A percentile compares a stretch with the other conserved stretches of the same genome.
phyloP scores from a whole-genome alignment of 2,888 invertebrate genomes.

The Halictus quadricinctus region DNA sequence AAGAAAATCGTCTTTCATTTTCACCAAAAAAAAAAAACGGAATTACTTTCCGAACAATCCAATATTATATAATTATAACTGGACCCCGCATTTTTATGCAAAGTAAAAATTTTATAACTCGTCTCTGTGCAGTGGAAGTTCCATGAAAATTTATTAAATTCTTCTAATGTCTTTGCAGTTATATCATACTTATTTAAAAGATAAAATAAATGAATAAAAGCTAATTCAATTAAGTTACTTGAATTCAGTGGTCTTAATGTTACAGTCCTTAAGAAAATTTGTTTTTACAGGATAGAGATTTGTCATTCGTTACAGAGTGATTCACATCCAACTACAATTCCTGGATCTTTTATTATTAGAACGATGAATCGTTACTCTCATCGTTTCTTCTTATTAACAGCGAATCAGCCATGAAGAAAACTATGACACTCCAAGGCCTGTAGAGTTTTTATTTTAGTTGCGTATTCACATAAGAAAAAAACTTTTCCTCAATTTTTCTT shows the following conservation, averaged over 20 bases:
- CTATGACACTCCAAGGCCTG: background rate
- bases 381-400: background rate
- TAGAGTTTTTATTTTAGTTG: background rate
- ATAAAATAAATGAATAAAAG: background rate
- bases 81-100: too few relatives aligned
- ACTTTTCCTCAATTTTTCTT: background rate
- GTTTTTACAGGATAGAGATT: background rate
- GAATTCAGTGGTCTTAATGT: background rate
- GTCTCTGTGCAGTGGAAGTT: too few relatives aligned
- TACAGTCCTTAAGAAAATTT: background rate
- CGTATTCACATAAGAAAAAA: background rate
- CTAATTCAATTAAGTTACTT: background rate
- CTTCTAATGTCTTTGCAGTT: background rate
- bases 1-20: too few relatives aligned
- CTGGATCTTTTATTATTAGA: background rate
- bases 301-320: background rate
- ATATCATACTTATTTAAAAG: background rate
- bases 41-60: too few relatives aligned
- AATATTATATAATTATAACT: too few relatives aligned
- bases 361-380: constrained; percentile 1
- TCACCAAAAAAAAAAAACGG: too few relatives aligned
- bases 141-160: too few relatives aligned
- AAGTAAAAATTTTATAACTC: too few relatives aligned
- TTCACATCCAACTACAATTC: background rate
- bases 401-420: background rate